phyloP scores from a whole-genome alignment of 2,797 vertebrate genomes.

The Argyrosomus regius region DNA sequence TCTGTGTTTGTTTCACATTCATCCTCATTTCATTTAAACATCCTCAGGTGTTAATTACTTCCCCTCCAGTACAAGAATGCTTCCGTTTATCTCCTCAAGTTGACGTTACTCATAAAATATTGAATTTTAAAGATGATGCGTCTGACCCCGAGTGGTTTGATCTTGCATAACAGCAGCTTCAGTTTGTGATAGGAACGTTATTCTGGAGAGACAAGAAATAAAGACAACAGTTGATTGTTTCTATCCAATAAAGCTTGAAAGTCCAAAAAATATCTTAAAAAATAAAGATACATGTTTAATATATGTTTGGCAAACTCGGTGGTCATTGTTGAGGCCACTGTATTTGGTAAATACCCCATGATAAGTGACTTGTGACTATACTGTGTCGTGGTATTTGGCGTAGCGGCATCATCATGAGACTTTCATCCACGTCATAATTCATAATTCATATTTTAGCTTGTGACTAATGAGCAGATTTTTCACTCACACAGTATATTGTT shows the following conservation, averaged over 20 bases:
- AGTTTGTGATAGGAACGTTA: neutral
- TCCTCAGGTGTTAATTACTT: neutral
- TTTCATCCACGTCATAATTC: neutral
- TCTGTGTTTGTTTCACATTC: neutral
- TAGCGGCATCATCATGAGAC: slow-evolving; percentile 26
- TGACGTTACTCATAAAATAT: neutral
- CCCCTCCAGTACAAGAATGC: neutral
- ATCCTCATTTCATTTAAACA: neutral
- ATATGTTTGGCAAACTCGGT: no score
- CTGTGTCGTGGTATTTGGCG: slow-evolving; percentile 31
- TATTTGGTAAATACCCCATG: slow-evolving; percentile 17
- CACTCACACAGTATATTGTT: neutral
- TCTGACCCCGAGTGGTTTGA: slow-evolving; percentile 35
- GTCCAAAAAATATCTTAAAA: no score
- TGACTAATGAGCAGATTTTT: neutral
- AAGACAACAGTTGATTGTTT: no score
- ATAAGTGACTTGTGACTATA: slow-evolving; percentile 38
- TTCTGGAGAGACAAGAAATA: no score
- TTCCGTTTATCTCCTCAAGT: neutral
- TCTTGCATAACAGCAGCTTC: neutral
- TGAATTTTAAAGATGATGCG: neutral
- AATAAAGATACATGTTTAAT: no score
- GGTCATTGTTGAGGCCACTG: neutral
- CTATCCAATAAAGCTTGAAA: no score
- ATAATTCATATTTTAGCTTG: neutral